These are phyloP conservation scores for Cossypha dichroa DNA, from an alignment of 2,797 vertebrate species.

Conservation along the genomic window DNA sequence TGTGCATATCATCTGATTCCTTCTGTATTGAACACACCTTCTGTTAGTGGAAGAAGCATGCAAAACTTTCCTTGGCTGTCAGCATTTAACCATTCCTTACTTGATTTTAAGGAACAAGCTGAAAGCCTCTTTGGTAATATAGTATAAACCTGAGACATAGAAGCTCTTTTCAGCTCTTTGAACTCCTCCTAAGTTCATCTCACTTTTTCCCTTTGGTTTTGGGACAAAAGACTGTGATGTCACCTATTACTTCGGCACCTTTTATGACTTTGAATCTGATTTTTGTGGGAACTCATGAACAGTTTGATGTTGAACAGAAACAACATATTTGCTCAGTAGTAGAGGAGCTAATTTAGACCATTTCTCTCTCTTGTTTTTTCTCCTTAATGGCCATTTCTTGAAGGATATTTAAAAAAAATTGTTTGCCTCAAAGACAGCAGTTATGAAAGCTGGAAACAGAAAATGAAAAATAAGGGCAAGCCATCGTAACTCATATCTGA, in stretches of 20 bases:
- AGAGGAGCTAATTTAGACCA: not conserved
- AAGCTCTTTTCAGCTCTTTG: not conserved
- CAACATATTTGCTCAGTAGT: not conserved
- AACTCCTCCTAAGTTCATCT: not conserved
- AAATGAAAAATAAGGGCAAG: not conserved
- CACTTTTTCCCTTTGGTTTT: not conserved
- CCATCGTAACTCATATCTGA: accelerated
- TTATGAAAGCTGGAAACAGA: not conserved
- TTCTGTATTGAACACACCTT: not conserved
- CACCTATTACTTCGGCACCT: not conserved
- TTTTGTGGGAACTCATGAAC: not conserved
- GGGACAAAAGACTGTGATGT: not conserved
- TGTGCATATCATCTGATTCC: not conserved
- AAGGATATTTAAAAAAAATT: not conserved
- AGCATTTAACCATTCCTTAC: not conserved
- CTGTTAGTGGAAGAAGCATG: not conserved
- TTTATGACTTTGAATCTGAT: not conserved
- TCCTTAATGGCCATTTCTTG: not conserved
- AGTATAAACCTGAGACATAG: not conserved
- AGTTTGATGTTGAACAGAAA: not conserved
- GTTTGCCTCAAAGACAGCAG: not conserved
- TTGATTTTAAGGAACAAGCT: not conserved
- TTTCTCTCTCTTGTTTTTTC: not conserved
- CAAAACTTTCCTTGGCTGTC: not conserved
- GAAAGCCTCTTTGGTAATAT: not conserved